Conservation (phyloP, 2,888 invertebrate species). For the Acleris holmiana region DNA sequence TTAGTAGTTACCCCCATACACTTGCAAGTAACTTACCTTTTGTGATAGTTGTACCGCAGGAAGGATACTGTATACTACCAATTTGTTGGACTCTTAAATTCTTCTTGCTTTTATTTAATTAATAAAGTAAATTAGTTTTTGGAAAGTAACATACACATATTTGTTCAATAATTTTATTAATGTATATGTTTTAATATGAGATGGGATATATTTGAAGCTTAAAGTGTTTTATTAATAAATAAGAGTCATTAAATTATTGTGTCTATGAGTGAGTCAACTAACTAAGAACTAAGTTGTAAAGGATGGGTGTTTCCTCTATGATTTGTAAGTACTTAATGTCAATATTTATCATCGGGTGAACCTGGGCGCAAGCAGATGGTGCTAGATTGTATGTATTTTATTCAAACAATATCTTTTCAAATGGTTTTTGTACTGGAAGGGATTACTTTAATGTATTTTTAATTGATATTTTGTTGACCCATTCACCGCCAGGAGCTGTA, state of each 20-base stretch:
- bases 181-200: too few species aligned
- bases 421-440: constrained; percentile 49
- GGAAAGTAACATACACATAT: background rate
- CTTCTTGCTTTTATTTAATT: too few species aligned
- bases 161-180: background rate
- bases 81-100: too few species aligned
- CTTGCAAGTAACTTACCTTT: background rate
- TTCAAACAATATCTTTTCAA: constrained; percentile 59
- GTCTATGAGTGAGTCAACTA: constrained; percentile 16
- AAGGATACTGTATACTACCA: too few species aligned
- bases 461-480: constrained; percentile 8
- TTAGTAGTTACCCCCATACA: background rate
- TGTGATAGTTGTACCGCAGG: background rate
- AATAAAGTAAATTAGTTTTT: background rate
- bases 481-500: constrained; percentile 20
- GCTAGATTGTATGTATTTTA: constrained; percentile 80
- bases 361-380: constrained; percentile 73
- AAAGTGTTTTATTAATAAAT: constrained; percentile 7
- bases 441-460: constrained; percentile 28
- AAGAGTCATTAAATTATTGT: constrained; percentile 3
- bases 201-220: background rate
- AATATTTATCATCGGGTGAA: constrained; percentile 62
- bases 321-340: constrained; percentile 73
- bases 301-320: constrained; percentile 69
- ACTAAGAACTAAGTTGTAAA: constrained; percentile 36